Conservation (phyloP, 2,113 vertebrate genomes). For the Periophthalmodon schlosseri region DNA sequence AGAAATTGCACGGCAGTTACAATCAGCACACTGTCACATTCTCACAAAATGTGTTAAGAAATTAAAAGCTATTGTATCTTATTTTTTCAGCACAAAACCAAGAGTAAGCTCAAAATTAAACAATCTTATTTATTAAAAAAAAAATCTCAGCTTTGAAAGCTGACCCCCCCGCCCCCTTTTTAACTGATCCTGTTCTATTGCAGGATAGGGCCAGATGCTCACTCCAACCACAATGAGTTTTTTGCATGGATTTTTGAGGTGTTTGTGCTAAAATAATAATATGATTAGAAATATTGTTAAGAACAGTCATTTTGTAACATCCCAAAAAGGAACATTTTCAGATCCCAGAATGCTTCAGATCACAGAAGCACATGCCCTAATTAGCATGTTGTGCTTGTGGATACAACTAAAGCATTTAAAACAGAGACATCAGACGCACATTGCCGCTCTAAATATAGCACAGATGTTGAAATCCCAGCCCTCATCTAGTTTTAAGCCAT, state of each 20-base stretch:
- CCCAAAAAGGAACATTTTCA: neutral
- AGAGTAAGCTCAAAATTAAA: neutral
- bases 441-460: constrained; percentile 61
- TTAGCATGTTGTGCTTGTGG: constrained; percentile 25
- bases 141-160: no score
- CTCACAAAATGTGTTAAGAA: neutral
- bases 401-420: constrained; percentile 20
- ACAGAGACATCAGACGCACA: constrained; percentile 6
- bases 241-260: neutral
- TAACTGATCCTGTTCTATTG: no score
- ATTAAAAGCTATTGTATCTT: neutral
- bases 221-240: neutral
- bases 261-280: neutral
- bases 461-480: constrained; percentile 48
- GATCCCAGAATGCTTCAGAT: neutral
- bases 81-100: neutral
- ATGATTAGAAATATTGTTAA: neutral
- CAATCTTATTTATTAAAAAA: neutral
- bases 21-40: neutral
- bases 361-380: constrained; percentile 20
- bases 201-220: neutral
- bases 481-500: constrained; percentile 29
- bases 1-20: neutral
- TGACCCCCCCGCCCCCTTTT: no score
- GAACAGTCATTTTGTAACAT: neutral